Evolutionary conservation across 2,113 vertebrate genomes (phyloP).

Genomic region (Charina bottae): DNA sequence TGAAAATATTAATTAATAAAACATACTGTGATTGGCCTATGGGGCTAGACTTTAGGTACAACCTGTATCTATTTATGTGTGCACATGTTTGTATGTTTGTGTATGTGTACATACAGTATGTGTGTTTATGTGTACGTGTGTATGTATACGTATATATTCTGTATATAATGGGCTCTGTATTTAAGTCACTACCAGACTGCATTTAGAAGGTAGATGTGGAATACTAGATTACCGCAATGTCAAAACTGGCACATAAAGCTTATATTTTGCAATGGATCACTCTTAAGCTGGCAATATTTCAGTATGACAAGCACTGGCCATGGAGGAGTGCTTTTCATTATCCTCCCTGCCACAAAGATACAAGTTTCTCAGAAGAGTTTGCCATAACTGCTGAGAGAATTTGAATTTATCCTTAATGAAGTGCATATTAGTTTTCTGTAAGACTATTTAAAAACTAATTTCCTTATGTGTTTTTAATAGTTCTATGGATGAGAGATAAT

Average conservation of each 20-base stretch:
- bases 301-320: neutral
- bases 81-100: neutral
- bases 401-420: conserved; percentile 45
- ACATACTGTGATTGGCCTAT: no score
- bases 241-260: neutral
- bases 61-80: no score
- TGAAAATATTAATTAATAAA: no score
- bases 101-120: neutral
- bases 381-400: conserved; percentile 3
- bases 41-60: no score
- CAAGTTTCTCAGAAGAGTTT: conserved; percentile 20
- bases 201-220: neutral
- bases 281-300: conserved; percentile 14
- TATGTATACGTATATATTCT: neutral
- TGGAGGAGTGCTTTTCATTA: conserved; percentile 7
- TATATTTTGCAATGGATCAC: neutral
- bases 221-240: neutral
- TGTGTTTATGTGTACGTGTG: neutral
- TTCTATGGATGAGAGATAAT: conserved; percentile 16
- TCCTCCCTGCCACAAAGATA: neutral
- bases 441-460: conserved; percentile 42
- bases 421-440: conserved; percentile 37
- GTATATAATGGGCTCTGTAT: neutral
- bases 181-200: neutral
- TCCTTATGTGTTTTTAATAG: conserved; percentile 21